Base-by-base conservation (phyloP, 2,113 vertebrate species). In the Parus major region DNA sequence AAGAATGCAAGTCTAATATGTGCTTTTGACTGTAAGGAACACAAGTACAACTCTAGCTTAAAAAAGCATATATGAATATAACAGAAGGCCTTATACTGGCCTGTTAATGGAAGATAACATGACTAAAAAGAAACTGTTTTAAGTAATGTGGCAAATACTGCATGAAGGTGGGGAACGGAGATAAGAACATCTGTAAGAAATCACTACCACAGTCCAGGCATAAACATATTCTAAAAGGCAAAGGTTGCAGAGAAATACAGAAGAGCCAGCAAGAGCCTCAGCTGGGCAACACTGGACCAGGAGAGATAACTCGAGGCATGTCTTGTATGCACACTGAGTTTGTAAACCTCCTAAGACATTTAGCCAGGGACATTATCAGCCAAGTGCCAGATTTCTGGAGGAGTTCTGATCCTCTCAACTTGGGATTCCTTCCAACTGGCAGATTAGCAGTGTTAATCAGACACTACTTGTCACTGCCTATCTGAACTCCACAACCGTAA, bases 331-430 rank as follows among this genome's bases (percentile, higher is more conserved):
- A 36, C 71, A 33, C 50, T 63, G 70, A 88, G 71, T 71, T 75
- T 84, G 47, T 53, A 81, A 93, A 79, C 90, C 85, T 95, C 21
- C 0, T 36, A 86, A 94, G 72, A 94, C 82, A 86, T 93, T 94
- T 88, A 93, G 93, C 68, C 92, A 95, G 92, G 94, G 94, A 97
- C 95, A 88, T 95, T 96, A 97, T 97, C 95, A 96, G 90, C 66
- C 79, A 90, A 94, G 85, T 92, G 92, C 94, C 95, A 96, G 92
- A 94, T 88, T 97, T 97, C 69, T 95, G 92, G 52, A 96, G 90
- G 95, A 96, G 85, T 94, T 95, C 90, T 93, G 94, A 96, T 96
- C 92, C 90, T 94, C 82, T 92, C 79, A 83, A 83, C 11, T 90
- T 90, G 88, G 95, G 93, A 97, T 86, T 92, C 82, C 65, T 92